Conservation (phyloP, 2,888 invertebrate genomes). For the Drosophila testacea region DNA sequence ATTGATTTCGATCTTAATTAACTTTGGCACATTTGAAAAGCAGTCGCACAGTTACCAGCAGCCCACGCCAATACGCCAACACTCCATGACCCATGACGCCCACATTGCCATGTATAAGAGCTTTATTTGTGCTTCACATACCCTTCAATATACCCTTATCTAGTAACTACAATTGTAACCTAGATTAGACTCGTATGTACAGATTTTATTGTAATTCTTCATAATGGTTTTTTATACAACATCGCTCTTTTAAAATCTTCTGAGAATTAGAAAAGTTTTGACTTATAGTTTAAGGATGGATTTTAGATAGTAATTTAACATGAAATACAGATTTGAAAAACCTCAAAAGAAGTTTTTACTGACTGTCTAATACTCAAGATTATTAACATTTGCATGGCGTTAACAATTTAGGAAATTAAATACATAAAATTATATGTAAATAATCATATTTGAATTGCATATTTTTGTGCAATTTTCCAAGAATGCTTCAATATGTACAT, state of each 20-base stretch:
- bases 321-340: no score
- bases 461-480: no score
- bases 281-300: no score
- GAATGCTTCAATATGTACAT: no score
- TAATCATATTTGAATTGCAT: no score
- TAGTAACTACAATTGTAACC: slow-evolving; percentile 1
- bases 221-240: not conserved
- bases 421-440: no score
- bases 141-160: slow-evolving; percentile 7
- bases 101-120: slow-evolving; percentile 36
- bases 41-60: slow-evolving; percentile 59
- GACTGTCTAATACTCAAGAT: no score
- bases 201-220: not conserved
- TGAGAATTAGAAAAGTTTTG: no score
- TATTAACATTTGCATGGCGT: no score
- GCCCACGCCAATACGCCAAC: slow-evolving; percentile 13
- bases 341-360: no score
- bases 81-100: slow-evolving; percentile 24
- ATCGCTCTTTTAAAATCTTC: not conserved
- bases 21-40: slow-evolving; percentile 83
- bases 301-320: no score
- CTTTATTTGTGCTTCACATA: slow-evolving; percentile 49
- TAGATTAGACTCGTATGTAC: not conserved
- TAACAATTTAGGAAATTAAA: no score
- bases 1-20: slow-evolving; percentile 84